Conservation (phyloP, 1,140 invertebrate genomes). For the Nomia melanderi region DNA sequence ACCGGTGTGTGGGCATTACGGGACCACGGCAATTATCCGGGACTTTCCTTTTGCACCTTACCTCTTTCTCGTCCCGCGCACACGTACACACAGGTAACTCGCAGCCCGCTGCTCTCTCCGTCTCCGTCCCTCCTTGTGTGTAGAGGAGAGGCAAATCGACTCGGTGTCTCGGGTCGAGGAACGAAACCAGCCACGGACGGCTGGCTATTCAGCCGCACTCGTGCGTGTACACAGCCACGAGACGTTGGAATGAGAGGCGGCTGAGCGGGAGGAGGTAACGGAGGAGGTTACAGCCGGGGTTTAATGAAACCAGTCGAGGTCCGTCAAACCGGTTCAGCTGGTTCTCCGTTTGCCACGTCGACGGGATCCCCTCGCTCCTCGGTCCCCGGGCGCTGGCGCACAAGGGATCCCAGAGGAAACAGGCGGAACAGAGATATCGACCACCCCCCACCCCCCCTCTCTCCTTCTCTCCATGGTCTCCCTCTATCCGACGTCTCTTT, state of each 20-base stretch:
- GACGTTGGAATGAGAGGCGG: constrained; percentile 46
- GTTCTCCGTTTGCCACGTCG: constrained; percentile 64
- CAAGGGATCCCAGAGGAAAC: constrained; percentile 27
- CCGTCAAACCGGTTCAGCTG: constrained; percentile 74
- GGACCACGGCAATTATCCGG: constrained; percentile 55
- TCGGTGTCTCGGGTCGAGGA: constrained; percentile 42
- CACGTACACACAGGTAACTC: not conserved
- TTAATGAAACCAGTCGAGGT: constrained; percentile 77
- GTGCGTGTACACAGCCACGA: constrained; percentile 55
- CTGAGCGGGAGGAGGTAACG: constrained; percentile 28
- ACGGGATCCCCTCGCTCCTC: constrained; percentile 33
- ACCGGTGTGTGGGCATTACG: constrained; percentile 47
- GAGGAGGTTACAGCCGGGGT: constrained; percentile 73
- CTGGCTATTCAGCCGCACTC: constrained; percentile 51
- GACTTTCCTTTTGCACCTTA: constrained; percentile 57
- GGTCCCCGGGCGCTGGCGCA: constrained; percentile 8
- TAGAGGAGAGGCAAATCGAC: constrained; percentile 14
- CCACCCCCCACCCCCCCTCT: constrained; percentile 8
- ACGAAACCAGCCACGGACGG: constrained; percentile 51
- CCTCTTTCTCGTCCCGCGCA: constrained; percentile 19
- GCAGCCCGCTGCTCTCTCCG: not conserved
- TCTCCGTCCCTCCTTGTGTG: not conserved
- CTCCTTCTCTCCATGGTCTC: not conserved
- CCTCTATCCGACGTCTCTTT: constrained; percentile 30
- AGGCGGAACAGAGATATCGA: constrained; percentile 53